Conservation (phyloP, 92 coral and sea anemone genomes). For the Porites evermanni region DNA sequence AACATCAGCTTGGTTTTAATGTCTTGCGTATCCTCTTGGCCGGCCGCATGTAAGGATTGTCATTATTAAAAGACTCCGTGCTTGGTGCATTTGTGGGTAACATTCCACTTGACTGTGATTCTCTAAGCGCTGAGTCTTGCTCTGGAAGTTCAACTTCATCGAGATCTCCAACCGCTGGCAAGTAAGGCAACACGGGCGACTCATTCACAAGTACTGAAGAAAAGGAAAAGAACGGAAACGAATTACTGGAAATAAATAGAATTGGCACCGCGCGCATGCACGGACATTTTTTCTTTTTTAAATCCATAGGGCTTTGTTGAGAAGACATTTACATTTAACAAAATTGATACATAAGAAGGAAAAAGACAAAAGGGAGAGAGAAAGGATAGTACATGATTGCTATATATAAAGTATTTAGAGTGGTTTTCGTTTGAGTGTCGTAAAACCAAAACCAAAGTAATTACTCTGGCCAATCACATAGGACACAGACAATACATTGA, state of each 20-base stretch:
- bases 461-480: no score
- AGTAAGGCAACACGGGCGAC: conserved; percentile 55
- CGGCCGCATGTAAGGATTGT: conserved; percentile 82
- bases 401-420: no score
- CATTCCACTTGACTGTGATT: conserved; percentile 12
- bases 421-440: no score
- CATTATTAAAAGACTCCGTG: conserved; percentile 66
- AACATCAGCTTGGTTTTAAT: conserved; percentile 53
- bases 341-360: no score
- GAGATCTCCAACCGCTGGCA: conserved; percentile 72
- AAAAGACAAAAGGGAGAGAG: no score
- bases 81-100: conserved; percentile 10
- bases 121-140: conserved; percentile 16
- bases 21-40: conserved; percentile 73
- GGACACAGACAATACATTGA: no score
- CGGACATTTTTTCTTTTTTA: no score
- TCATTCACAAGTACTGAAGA: conserved; percentile 64
- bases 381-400: no score
- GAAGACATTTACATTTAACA: no score
- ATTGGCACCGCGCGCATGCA: no score
- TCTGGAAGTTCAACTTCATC: conserved; percentile 60
- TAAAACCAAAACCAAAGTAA: no score
- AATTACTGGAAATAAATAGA: background rate
- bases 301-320: no score
- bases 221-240: background rate